phyloP scores from a whole-genome alignment of 2,113 vertebrate species.

The Peucedramus taeniatus region DNA sequence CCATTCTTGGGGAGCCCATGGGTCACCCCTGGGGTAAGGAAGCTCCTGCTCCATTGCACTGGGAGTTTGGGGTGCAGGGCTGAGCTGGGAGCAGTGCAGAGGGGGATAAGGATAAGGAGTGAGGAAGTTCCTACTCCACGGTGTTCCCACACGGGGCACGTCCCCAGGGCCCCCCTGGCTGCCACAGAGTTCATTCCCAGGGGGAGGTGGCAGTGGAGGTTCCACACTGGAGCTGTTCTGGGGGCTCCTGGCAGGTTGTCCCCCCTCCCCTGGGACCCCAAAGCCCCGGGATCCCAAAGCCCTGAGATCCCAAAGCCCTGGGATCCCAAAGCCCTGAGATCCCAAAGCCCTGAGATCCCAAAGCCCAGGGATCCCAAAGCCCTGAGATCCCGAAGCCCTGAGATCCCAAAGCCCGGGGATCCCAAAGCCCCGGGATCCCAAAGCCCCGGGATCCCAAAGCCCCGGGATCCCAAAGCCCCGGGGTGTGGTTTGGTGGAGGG shows the following conservation, averaged over 20 bases:
- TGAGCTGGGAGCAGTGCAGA: not conserved
- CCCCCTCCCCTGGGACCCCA: rapidly evolving
- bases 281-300: rapidly evolving
- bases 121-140: rapidly evolving
- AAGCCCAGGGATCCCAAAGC: rapidly evolving
- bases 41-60: rapidly evolving
- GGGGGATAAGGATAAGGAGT: rapidly evolving
- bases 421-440: rapidly evolving
- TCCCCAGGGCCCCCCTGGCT: not conserved
- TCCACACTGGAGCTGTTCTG: not conserved
- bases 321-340: rapidly evolving
- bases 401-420: rapidly evolving
- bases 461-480: rapidly evolving
- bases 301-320: rapidly evolving
- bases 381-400: too few species aligned
- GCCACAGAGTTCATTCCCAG: rapidly evolving
- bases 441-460: rapidly evolving
- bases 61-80: not conserved
- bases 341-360: rapidly evolving
- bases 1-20: rapidly evolving
- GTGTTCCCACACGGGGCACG: rapidly evolving
- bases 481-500: not conserved
- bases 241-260: rapidly evolving
- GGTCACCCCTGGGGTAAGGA: not conserved
- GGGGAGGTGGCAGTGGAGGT: rapidly evolving